Conservation (phyloP, 1,140 invertebrate genomes). For the Aphis craccivora region DNA sequence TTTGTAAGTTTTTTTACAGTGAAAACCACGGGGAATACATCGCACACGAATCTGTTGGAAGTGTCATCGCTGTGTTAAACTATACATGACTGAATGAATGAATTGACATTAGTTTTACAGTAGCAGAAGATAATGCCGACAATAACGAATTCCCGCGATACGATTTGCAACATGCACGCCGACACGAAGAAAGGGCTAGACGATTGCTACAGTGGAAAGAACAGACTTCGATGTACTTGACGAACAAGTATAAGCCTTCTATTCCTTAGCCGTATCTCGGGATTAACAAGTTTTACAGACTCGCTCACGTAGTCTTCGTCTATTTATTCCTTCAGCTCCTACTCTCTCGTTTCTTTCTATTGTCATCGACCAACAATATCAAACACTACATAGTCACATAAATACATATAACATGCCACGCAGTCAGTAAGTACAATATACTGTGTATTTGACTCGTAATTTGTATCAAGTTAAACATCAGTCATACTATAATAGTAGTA, state of each 20-base stretch:
- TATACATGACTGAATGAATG: neutral
- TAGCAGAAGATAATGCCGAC: neutral
- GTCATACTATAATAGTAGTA: neutral
- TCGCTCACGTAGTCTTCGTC: neutral
- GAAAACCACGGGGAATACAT: neutral
- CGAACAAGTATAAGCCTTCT: neutral
- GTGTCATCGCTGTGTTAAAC: no score
- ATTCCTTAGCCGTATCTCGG: neutral
- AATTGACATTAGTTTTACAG: neutral
- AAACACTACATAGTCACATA: neutral
- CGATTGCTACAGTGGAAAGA: neutral
- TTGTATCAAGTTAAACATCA: neutral
- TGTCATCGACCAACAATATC: neutral
- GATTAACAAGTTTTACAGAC: neutral
- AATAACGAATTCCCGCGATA: neutral
- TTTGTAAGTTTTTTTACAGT: neutral
- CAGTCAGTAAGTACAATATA: neutral
- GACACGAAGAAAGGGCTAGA: neutral
- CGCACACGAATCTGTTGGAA: no score
- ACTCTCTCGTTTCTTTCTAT: neutral
- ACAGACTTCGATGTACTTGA: neutral
- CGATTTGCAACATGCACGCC: neutral
- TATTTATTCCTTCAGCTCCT: neutral
- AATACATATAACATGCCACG: neutral
- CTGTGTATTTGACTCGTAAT: neutral